Conservation (phyloP, 2,888 invertebrate genomes). For the Zonitis immaculata region DNA sequence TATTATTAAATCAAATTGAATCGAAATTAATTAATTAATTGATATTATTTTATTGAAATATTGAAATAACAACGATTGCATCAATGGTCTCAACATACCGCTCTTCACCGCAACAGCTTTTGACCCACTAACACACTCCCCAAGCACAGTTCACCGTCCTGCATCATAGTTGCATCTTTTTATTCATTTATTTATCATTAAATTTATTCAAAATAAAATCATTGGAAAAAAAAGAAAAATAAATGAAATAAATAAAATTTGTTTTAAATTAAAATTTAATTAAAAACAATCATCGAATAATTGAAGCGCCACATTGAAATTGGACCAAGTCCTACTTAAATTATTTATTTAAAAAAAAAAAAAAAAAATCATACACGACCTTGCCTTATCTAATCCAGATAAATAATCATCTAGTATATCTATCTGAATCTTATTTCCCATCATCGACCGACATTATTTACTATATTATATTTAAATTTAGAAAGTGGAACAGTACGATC, state of each 20-base stretch:
- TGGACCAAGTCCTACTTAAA: constrained; percentile 28
- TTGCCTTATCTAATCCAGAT: constrained; percentile 32
- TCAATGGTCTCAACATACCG: constrained; percentile 16
- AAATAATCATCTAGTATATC: constrained; percentile 24
- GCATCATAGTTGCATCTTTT: constrained; percentile 29
- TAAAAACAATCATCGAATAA: neutral
- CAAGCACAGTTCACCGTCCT: constrained; percentile 42
- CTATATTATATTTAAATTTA: constrained; percentile 27
- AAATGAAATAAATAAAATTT: neutral
- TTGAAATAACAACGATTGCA: neutral
- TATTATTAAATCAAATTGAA: too few relatives aligned
- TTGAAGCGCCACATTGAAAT: constrained; percentile 7
- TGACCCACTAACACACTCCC: constrained; percentile 49
- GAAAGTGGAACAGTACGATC: constrained; percentile 40
- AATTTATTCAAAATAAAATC: neutral
- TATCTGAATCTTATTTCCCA: constrained; percentile 33
- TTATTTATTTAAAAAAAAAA: constrained; percentile 6
- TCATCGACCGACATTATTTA: constrained; percentile 36
- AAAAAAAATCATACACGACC: constrained; percentile 25
- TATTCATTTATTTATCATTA: constrained; percentile 1
- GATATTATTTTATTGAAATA: too few relatives aligned
- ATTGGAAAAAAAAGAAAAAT: neutral
- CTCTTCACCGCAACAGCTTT: constrained; percentile 38
- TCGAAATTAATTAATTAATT: too few relatives aligned
- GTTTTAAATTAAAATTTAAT: neutral